Evolutionary conservation across 1,140 invertebrate species (phyloP), one percentile per base, ranked within the genome.

Genomic region (Leguminivora glycinivorella): DNA sequence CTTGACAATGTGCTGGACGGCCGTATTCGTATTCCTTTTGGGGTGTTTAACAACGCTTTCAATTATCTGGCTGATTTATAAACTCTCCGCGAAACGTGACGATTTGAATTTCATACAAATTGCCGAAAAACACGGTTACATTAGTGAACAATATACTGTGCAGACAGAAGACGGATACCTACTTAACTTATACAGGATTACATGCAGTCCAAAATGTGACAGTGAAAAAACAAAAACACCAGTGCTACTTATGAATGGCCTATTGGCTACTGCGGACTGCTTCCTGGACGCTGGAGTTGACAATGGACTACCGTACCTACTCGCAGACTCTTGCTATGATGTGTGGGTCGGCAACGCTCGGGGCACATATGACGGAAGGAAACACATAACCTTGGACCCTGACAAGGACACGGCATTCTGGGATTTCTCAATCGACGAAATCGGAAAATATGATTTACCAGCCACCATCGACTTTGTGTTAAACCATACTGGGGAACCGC

Each of bases 301-400:
- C 19, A 94, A 95, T 74, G 93, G 92, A 2, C 78, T 96, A 7
- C 95, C 95, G 80, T 83, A 92, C 72, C 84, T 94, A 24, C 84
- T 96, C 67, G 93, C 95, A 3, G 95, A 96, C 80, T 92, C 92
- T 1, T 95, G 96, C 1, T 96, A 94, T 73, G 96, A 97, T 85
- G 94, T 97, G 17, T 96, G 95, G 95, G 78, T 96, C 68, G 94
- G 94, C 0, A 96, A 96, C 79, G 89, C 92, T 4, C 89, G 95
- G 69, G 95, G 95, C 0, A 96, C 94, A 74, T 88, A 84, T 22
- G 95, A 96, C 79, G 94, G 94, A 0, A 90, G 92, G 72, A 88
- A 89, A 67, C 94, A 95, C 81, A 81, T 85, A 0, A 83, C 72
- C 2, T 89, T 92, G 60, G 91, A 85, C 83, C 91, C 92, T 17